Evolutionary conservation across 2,888 invertebrate genomes (phyloP).

Genomic region (Hyalella azteca): DNA sequence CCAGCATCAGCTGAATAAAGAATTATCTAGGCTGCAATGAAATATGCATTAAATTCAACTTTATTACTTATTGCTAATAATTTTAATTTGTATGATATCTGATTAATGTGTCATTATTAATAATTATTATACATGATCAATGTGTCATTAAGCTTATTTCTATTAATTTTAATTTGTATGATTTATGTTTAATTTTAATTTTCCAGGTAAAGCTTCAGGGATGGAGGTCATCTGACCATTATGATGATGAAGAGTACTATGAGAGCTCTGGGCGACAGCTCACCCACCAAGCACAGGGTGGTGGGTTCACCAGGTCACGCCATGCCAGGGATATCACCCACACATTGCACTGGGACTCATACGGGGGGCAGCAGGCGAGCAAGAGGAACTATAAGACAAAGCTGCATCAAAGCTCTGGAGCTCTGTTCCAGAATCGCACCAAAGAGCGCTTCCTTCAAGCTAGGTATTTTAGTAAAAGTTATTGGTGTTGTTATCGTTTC

Average conservation of each 20-base stretch:
- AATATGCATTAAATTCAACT: no score
- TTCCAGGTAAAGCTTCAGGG: not conserved
- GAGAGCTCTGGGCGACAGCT: not conserved
- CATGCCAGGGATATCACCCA: not conserved
- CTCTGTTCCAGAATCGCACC: slow-evolving; percentile 65
- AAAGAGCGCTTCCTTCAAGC: slow-evolving; percentile 94
- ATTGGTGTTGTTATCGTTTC: no score
- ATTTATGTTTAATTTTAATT: not conserved
- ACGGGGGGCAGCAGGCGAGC: not conserved
- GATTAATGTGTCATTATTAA: no score
- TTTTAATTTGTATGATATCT: no score
- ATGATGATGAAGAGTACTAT: slow-evolving; percentile 1
- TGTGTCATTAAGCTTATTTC: no score
- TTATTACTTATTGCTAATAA: no score
- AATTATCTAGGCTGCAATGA: no score
- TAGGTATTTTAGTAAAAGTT: no score
- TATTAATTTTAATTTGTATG: not conserved
- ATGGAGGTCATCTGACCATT: not conserved
- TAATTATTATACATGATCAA: no score
- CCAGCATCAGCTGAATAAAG: no score
- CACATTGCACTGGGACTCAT: not conserved
- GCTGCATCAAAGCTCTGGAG: not conserved
- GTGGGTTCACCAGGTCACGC: not conserved
- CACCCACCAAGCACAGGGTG: not conserved
- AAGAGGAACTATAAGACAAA: not conserved